phyloP scores from a whole-genome alignment of 2,797 vertebrate genomes.

The Furcifer pardalis region DNA sequence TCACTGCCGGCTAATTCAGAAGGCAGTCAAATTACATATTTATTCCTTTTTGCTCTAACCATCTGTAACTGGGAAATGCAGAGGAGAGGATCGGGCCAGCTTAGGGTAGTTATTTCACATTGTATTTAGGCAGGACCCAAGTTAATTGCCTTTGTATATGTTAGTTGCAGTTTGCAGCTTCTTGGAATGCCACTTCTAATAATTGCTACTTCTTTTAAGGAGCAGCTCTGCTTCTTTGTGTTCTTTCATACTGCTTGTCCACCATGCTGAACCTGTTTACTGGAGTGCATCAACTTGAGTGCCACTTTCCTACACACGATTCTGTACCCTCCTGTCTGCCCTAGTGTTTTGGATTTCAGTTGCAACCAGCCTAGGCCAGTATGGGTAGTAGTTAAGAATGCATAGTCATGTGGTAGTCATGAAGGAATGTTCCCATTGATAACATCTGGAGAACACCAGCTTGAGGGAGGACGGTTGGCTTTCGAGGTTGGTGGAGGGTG shows the following conservation, averaged over 20 bases:
- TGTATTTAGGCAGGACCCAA: neutral
- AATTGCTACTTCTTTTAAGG: neutral
- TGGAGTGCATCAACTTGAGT: no score
- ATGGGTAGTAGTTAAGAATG: neutral
- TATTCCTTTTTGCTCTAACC: neutral
- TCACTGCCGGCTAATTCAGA: neutral
- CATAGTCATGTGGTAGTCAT: no score
- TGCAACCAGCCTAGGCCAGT: neutral
- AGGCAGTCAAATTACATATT: neutral
- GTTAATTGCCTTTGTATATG: neutral
- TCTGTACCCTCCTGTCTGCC: neutral
- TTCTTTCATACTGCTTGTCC: no score
- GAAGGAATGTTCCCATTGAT: neutral
- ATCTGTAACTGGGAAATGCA: neutral
- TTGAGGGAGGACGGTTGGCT: neutral
- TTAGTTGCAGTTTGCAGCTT: neutral
- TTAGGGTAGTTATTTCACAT: neutral
- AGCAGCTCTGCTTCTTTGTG: neutral
- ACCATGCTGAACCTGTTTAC: no score
- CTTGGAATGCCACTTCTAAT: neutral
- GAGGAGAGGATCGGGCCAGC: neutral
- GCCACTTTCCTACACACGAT: neutral
- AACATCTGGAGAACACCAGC: neutral
- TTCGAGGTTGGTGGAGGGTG: no score
- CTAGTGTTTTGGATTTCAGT: neutral